These are phyloP conservation scores for Boloria euphrosyne DNA, from an alignment of 2,888 invertebrate species.

Conservation along the genomic window DNA sequence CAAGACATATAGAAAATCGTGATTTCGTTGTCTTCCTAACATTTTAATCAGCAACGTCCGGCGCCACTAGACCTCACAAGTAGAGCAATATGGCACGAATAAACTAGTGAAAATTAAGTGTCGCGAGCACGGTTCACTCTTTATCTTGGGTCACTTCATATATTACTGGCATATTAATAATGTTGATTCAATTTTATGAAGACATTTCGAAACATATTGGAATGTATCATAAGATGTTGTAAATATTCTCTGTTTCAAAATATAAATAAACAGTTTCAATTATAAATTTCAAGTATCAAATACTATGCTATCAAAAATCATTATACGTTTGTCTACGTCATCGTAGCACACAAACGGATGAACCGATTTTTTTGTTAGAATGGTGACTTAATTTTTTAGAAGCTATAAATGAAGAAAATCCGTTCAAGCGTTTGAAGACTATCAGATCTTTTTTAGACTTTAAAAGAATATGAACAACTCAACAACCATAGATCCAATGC, in stretches of 20 bases:
- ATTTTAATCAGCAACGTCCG: constrained; percentile 40
- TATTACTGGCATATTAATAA: constrained; percentile 77
- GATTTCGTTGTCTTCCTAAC: not conserved
- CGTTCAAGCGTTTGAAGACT: too few relatives aligned
- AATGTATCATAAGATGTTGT: constrained; percentile 12
- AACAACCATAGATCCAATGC: too few relatives aligned
- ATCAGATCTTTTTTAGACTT: too few relatives aligned
- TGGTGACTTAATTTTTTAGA: too few relatives aligned
- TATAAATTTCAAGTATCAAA: too few relatives aligned
- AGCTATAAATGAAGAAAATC: too few relatives aligned
- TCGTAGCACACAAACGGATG: too few relatives aligned
- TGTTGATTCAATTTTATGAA: constrained; percentile 44
- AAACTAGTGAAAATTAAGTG: constrained; percentile 79
- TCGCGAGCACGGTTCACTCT: constrained; percentile 66
- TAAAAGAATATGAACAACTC: too few relatives aligned
- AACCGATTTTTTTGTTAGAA: too few relatives aligned
- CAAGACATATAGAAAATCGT: not conserved
- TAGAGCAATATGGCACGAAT: constrained; percentile 62
- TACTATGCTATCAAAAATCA: too few relatives aligned
- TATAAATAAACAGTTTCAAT: too few relatives aligned
- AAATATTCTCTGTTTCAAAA: not conserved
- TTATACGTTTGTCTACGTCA: too few relatives aligned
- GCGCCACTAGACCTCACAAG: constrained; percentile 56
- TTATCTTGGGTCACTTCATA: constrained; percentile 77
- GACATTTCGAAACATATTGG: constrained; percentile 19